Percentiles rank a stretch among this genome's conserved stretches.
Evolutionary conservation across 1,140 invertebrate species (phyloP).

Genomic region (Phymorhynchus buccinoides): DNA sequence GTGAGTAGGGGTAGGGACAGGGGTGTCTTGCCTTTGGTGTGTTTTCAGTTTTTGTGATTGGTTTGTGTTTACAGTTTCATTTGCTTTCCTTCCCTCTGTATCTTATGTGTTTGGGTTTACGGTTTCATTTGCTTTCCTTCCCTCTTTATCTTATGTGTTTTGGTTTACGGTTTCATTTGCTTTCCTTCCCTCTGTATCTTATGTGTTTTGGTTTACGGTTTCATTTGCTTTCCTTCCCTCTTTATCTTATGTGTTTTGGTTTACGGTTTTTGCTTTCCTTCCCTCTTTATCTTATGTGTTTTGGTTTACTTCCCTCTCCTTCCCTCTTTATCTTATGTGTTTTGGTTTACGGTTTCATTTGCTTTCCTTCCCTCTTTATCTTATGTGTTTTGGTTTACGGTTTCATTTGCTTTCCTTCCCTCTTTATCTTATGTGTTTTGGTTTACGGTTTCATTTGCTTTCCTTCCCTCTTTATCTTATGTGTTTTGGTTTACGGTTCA

Average conservation of each 20-base stretch:
- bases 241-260: too few relatives aligned
- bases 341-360: neutral
- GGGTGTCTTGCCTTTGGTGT: neutral
- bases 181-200: neutral
- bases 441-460: neutral
- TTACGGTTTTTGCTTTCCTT: too few relatives aligned
- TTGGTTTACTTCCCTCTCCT: too few relatives aligned
- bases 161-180: neutral
- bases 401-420: neutral
- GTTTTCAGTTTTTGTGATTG: neutral
- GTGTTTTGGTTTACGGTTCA: neutral
- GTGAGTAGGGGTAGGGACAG: slow-evolving; percentile 60
- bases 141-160: too few relatives aligned
- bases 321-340: neutral
- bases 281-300: too few relatives aligned
- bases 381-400: too few relatives aligned
- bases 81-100: neutral
- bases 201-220: neutral
- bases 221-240: too few relatives aligned
- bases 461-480: slow-evolving; percentile 7
- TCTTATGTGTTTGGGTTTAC: neutral
- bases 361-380: too few relatives aligned
- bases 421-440: neutral
- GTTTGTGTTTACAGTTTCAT: neutral
- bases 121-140: too few relatives aligned